Conservation (phyloP, 2,888 invertebrate genomes). For the Coelopa pilipes region DNA sequence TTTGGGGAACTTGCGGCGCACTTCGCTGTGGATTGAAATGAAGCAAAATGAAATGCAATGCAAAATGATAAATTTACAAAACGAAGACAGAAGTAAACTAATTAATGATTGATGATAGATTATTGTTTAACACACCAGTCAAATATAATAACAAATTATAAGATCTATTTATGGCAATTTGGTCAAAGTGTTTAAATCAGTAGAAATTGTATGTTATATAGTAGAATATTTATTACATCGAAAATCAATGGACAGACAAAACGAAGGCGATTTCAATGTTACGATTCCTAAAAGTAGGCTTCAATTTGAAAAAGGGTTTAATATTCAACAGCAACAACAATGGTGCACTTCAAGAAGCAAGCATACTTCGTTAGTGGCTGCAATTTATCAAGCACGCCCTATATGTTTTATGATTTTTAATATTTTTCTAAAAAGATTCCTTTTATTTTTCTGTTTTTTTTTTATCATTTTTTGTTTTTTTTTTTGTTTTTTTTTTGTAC, state of each 20-base stretch:
- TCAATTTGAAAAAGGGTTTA: neutral
- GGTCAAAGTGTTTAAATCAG: neutral
- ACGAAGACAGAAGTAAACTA: no score
- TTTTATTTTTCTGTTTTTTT: conserved; percentile 3
- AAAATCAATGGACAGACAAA: neutral
- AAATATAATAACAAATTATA: neutral
- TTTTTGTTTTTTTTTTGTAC: conserved; percentile 14
- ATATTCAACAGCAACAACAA: neutral
- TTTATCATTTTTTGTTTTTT: conserved; percentile 16
- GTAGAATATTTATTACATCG: neutral
- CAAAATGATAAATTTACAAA: conserved; percentile 11
- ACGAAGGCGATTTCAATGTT: conserved; percentile 9
- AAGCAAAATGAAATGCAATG: conserved; percentile 29
- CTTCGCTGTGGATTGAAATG: conserved; percentile 75
- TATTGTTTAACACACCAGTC: neutral
- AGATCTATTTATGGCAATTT: neutral
- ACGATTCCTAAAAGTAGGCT: neutral
- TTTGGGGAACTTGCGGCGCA: conserved; percentile 89
- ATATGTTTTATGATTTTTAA: no score
- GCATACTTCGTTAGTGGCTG: conserved; percentile 1
- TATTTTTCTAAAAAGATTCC: conserved; percentile 23
- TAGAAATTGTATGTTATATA: neutral
- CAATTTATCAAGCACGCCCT: neutral
- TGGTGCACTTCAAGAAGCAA: conserved; percentile 6
- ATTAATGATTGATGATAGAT: neutral